Conservation (phyloP, 1,140 invertebrate species). For the Trachymyrmex cornetzi region DNA sequence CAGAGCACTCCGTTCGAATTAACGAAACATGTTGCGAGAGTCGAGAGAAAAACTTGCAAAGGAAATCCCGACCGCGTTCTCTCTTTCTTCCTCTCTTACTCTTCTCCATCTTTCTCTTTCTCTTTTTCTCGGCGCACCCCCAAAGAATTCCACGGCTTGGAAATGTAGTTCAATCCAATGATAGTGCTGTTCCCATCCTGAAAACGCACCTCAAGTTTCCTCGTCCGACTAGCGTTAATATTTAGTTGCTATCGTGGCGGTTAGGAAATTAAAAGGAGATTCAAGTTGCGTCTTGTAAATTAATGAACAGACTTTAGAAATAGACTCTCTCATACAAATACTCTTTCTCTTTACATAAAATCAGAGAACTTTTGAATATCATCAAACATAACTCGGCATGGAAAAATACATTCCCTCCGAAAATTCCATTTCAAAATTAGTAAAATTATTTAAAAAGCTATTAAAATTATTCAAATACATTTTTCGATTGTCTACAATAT, state of each 20-base stretch:
- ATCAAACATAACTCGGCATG: background rate
- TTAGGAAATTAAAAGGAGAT: constrained; percentile 62
- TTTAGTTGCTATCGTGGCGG: constrained; percentile 52
- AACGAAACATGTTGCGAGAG: constrained; percentile 69
- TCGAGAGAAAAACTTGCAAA: constrained; percentile 68
- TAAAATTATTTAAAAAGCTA: constrained; percentile 7
- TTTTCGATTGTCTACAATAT: background rate
- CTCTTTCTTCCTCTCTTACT: background rate
- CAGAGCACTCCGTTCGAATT: constrained; percentile 75
- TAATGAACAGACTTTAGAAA: constrained; percentile 49
- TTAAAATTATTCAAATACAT: constrained; percentile 3
- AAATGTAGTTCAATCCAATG: constrained; percentile 59
- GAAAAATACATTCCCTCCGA: background rate
- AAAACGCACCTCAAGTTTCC: constrained; percentile 46
- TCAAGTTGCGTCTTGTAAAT: constrained; percentile 44
- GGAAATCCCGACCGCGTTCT: constrained; percentile 54
- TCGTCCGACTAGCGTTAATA: constrained; percentile 49
- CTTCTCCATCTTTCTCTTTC: constrained; percentile 3
- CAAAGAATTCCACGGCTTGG: constrained; percentile 53
- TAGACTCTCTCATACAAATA: constrained; percentile 14
- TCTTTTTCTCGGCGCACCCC: constrained; percentile 2
- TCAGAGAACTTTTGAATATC: constrained; percentile 13
- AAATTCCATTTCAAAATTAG: background rate
- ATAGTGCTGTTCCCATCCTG: constrained; percentile 44
- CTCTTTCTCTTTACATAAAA: constrained; percentile 10